Base-by-base conservation (phyloP, 2,113 vertebrate genomes). In the Corvus cornix region DNA sequence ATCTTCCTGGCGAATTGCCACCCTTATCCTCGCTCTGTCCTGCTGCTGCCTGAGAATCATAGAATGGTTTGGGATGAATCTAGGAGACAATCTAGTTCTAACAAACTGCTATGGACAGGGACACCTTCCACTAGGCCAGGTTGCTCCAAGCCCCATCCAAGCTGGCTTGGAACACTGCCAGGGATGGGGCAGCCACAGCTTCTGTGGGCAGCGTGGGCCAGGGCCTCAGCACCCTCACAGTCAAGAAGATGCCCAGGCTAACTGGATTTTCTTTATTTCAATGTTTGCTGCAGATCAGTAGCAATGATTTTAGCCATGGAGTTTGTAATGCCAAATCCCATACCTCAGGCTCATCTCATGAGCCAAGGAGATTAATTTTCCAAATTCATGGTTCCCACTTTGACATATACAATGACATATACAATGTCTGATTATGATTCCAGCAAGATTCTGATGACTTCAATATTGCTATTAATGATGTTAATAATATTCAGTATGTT, bases 51-150 rank as follows among this genome's bases (percentile, higher is more conserved):
- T 53, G 46, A 85, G 24, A 60, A 55, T 31, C 35, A 7, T 5
- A 8, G 35, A 49, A 56, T 33, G 18, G 23, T 70, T 49, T 63
- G 56, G 18, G 35, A 33, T 56, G 31, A 41, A 63, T 37, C 1
- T 7, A 13, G 11, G 6, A 62, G 17, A 48, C 10, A 31, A 43
- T 43, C 41, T 3, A 6, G 26, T 49, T 35, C 26, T 17, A 55
- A 9, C 11, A 3, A 6, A 3, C 14, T 55, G 30, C 41, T 17
- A 37, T 8, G 63, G 63, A 0, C 31, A 55, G 15, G 22, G 20
- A 60, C n/a, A 49, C 18, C 12, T 77, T 49, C 26, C 35, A 13
- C 35, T 7, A 16, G 0, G 0, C 0, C 41, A 69, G 48, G 8
- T 3, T 48, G n/a, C 41, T 83, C n/a, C n/a, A n/a, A 55, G 13